These are phyloP conservation scores for Ferdinandea cuprea DNA, from an alignment of 2,888 invertebrate genomes.

Conservation along the genomic window DNA sequence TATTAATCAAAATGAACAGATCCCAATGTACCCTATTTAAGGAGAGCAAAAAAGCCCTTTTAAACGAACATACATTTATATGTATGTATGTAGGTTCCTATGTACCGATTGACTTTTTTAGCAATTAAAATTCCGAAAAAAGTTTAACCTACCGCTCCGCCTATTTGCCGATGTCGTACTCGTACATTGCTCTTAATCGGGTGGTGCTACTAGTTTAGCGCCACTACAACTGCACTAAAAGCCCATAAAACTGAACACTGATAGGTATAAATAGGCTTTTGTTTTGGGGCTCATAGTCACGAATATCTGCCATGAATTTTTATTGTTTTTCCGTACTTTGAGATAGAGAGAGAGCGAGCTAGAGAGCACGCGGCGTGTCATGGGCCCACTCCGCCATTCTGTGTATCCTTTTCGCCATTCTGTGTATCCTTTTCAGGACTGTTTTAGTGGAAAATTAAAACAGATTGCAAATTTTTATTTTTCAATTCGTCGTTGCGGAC, in stretches of 20 bases:
- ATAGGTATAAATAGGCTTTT: conserved; percentile 75
- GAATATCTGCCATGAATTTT: conserved; percentile 76
- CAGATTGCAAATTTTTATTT: conserved; percentile 53
- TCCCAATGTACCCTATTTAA: too few relatives aligned
- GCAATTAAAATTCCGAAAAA: too few relatives aligned
- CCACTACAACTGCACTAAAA: conserved; percentile 54
- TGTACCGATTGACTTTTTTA: too few relatives aligned
- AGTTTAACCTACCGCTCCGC: too few relatives aligned
- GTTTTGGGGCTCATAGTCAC: conserved; percentile 75
- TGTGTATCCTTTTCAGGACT: conserved; percentile 53
- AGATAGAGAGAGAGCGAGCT: too few relatives aligned
- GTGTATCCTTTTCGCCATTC: too few relatives aligned
- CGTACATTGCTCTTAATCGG: conserved; percentile 50
- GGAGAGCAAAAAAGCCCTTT: too few relatives aligned
- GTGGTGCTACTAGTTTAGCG: background rate
- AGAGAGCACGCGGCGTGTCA: background rate
- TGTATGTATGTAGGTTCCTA: too few relatives aligned
- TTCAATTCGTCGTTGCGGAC: conserved; percentile 13
- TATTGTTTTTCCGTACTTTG: conserved; percentile 62
- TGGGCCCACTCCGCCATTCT: conserved; percentile 11
- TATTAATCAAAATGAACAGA: too few relatives aligned
- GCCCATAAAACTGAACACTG: conserved; percentile 66
- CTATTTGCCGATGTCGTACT: too few relatives aligned
- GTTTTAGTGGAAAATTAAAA: conserved; percentile 64
- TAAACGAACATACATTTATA: too few relatives aligned